Evolutionary conservation across 2,888 invertebrate genomes (phyloP).

Genomic region (Eupsilia transversa): DNA sequence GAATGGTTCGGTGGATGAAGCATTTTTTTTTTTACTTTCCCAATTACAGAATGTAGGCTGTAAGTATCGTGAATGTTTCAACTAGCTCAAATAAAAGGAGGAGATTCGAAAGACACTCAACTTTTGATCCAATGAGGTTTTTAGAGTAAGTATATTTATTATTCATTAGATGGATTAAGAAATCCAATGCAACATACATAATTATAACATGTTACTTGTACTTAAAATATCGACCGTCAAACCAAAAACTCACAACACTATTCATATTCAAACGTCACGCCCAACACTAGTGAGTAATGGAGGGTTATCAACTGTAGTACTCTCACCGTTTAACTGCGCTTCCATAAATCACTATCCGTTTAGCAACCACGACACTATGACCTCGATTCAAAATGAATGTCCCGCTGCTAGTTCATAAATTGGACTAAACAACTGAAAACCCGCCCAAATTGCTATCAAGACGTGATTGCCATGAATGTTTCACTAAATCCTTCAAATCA

Average conservation of each 20-base stretch:
- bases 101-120: too few species aligned
- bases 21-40: background rate
- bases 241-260: background rate
- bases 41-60: too few species aligned
- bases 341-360: conserved; percentile 54
- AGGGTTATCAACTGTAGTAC: conserved; percentile 40
- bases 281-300: conserved; percentile 49
- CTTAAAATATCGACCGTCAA: background rate
- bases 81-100: too few species aligned
- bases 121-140: too few species aligned
- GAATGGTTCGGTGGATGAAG: background rate
- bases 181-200: background rate
- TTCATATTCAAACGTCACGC: conserved; percentile 24
- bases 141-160: too few species aligned
- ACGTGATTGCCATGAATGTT: conserved; percentile 31
- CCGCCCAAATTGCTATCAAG: conserved; percentile 22
- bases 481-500: conserved; percentile 7
- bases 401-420: conserved; percentile 44
- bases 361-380: conserved; percentile 33
- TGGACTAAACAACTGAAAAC: conserved; percentile 37
- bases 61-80: too few species aligned
- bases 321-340: conserved; percentile 44
- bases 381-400: conserved; percentile 48
- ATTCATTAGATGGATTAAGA: background rate
- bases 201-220: background rate